Evolutionary conservation across 2,113 vertebrate species (phyloP).

Genomic region (Ptilonorhynchus violaceus): DNA sequence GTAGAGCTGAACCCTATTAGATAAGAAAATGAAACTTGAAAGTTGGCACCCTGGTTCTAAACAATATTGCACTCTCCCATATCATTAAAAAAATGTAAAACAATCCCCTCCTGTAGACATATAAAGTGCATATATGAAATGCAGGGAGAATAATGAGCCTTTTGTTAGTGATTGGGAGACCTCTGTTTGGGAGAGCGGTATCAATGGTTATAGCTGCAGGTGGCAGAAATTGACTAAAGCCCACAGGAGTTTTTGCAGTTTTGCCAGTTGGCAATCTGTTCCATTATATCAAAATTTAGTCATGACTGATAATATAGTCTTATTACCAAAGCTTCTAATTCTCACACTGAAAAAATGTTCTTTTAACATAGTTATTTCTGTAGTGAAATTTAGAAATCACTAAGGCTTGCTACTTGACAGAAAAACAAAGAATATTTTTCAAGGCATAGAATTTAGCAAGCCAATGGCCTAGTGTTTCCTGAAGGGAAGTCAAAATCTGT

Average conservation of each 20-base stretch:
- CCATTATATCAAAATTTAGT: not conserved
- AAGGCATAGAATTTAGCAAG: not conserved
- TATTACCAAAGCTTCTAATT: not conserved
- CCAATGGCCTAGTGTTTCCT: not conserved
- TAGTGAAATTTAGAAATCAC: not conserved
- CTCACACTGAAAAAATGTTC: not conserved
- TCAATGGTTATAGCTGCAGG: not conserved
- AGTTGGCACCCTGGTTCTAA: slow-evolving; percentile 3
- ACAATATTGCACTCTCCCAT: not conserved
- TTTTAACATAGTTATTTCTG: not conserved
- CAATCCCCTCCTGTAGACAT: not conserved
- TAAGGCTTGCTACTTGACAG: not conserved
- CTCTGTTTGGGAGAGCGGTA: not conserved
- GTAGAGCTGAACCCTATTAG: not conserved
- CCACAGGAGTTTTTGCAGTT: not conserved
- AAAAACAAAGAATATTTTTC: not conserved
- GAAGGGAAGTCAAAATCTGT: not conserved
- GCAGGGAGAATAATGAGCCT: not conserved
- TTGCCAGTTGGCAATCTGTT: not conserved
- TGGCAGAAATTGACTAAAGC: not conserved
- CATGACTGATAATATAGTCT: not conserved
- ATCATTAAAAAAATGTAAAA: not conserved
- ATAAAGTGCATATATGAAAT: not conserved
- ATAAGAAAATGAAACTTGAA: slow-evolving; percentile 32
- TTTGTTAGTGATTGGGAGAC: not conserved